Conservation (phyloP, 1,140 invertebrate species). For the Trichoplusia ni region DNA sequence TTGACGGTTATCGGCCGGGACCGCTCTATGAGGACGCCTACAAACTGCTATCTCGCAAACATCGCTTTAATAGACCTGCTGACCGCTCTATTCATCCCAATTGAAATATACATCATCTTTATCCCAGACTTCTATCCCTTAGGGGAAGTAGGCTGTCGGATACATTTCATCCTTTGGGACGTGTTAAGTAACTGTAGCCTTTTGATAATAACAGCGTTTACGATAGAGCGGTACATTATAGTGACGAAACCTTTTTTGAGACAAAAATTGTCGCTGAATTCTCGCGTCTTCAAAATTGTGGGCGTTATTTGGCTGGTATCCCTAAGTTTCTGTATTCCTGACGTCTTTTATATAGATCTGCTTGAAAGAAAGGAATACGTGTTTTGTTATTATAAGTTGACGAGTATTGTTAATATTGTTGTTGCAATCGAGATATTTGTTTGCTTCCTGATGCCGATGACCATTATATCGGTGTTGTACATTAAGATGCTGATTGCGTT, state of each 20-base stretch:
- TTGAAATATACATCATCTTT: conserved; percentile 94
- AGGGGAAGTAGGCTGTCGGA: conserved; percentile 91
- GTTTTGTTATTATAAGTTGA: conserved; percentile 80
- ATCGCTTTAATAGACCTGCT: conserved; percentile 95
- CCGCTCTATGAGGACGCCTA: conserved; percentile 94
- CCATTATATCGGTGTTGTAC: conserved; percentile 91
- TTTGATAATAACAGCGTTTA: conserved; percentile 91
- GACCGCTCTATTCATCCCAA: conserved; percentile 88
- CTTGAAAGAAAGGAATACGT: conserved; percentile 76
- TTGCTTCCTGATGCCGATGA: conserved; percentile 93
- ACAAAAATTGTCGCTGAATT: conserved; percentile 91
- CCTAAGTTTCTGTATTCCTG: conserved; percentile 88
- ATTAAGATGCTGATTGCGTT: conserved; percentile 90
- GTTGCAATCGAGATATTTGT: conserved; percentile 91
- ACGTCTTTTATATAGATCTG: conserved; percentile 87
- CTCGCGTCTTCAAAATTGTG: conserved; percentile 88
- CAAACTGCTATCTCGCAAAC: conserved; percentile 96
- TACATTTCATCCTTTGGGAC: conserved; percentile 92
- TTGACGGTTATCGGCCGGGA: conserved; percentile 96
- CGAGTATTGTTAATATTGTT: conserved; percentile 82
- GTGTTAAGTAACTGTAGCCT: conserved; percentile 96
- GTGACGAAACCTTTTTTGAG: conserved; percentile 88
- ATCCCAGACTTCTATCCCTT: conserved; percentile 92
- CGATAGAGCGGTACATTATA: conserved; percentile 89
- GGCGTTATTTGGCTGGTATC: conserved; percentile 87